Conservation (phyloP, 2,113 vertebrate genomes). For the Hippocampus guttulatus region DNA sequence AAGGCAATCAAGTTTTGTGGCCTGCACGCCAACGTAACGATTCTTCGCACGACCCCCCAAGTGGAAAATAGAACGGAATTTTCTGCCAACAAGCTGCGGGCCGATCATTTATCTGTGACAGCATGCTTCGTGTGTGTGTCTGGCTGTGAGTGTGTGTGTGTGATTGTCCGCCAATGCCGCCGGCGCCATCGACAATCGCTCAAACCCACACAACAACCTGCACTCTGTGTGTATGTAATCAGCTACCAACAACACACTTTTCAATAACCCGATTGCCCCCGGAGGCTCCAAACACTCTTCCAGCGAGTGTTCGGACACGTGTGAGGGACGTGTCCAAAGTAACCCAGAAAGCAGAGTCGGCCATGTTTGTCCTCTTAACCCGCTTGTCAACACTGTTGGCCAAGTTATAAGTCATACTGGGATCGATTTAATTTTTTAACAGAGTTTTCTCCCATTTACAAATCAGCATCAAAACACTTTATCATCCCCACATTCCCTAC, state of each 20-base stretch:
- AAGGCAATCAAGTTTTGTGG: not conserved
- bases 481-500: no score
- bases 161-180: conserved; percentile 3
- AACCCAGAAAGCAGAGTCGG: conserved; percentile 51
- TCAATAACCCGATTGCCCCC: conserved; percentile 51
- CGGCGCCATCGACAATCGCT: conserved; percentile 34
- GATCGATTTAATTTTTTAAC: not conserved
- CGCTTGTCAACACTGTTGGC: not conserved
- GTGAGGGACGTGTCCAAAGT: conserved; percentile 24
- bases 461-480: not conserved
- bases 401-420: not conserved
- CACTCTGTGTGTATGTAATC: conserved; percentile 20
- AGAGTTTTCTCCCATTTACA: not conserved
- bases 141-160: conserved; percentile 8
- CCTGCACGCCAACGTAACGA: not conserved
- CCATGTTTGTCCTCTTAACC: conserved; percentile 45
- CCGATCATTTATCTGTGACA: conserved; percentile 19
- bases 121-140: conserved; percentile 31
- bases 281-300: conserved; percentile 32
- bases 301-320: conserved; percentile 6
- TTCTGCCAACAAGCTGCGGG: conserved; percentile 12
- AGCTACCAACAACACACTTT: conserved; percentile 10
- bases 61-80: not conserved
- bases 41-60: not conserved
- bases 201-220: conserved; percentile 34